Conservation (phyloP, 53 echinoderm and acorn worm species). For the Apostichopus leukothele region DNA sequence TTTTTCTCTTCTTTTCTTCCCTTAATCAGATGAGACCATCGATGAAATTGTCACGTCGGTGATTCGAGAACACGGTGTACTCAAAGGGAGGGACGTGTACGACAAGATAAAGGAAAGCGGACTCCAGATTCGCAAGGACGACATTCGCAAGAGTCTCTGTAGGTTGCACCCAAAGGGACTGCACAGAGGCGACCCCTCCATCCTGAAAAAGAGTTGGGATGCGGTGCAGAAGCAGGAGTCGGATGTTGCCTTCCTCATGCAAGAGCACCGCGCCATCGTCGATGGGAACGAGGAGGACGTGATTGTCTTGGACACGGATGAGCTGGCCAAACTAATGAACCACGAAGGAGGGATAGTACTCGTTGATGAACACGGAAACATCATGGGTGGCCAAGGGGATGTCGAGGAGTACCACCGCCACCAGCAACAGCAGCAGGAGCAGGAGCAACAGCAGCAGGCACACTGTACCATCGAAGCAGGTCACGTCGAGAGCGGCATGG, state of each 20-base stretch:
- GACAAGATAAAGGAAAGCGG: neutral
- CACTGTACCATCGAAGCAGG: no score
- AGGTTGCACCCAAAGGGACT: slow-evolving; percentile 30
- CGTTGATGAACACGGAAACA: slow-evolving; percentile 10
- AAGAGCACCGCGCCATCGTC: neutral
- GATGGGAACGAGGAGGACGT: neutral
- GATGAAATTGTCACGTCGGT: slow-evolving; percentile 8
- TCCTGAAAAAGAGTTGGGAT: slow-evolving; percentile 26
- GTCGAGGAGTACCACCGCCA: neutral
- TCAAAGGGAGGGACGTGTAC: slow-evolving; percentile 19
- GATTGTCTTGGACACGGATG: slow-evolving; percentile 16
- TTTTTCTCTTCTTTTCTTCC: no score
- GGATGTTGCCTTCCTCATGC: neutral
- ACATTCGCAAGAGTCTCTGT: slow-evolving; percentile 31
- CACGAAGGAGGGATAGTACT: slow-evolving; percentile 8
- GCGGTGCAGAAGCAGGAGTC: neutral
- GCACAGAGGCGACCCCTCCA: neutral
- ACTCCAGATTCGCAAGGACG: slow-evolving; percentile 23
- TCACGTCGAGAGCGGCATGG: no score
- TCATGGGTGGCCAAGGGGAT: neutral
- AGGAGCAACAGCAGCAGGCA: neutral
- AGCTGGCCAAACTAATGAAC: slow-evolving; percentile 16
- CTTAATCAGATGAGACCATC: neutral
- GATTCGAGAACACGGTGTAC: slow-evolving; percentile 11
- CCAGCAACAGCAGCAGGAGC: neutral